A percentile compares a stretch with the other conserved stretches of the same genome.
Conservation (phyloP, 2,797 vertebrate species). For the Typhlichthys subterraneus region DNA sequence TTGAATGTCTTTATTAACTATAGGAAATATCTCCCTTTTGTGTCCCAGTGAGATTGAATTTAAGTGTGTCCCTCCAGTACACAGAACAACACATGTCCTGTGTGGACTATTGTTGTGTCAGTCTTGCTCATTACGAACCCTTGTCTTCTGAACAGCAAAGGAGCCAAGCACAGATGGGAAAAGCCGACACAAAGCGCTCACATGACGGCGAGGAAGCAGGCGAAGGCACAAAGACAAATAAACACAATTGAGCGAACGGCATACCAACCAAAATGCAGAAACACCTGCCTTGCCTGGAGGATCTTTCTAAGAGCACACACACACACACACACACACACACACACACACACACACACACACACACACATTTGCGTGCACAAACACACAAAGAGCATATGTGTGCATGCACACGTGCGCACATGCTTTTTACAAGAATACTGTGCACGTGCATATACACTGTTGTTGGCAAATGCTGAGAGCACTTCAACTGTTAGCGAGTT, state of each 20-base stretch:
- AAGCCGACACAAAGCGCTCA: slow-evolving; percentile 63
- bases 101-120: slow-evolving; percentile 31
- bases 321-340: slow-evolving; percentile 57
- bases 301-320: slow-evolving; percentile 78
- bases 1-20: not conserved
- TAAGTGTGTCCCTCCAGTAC: slow-evolving; percentile 10
- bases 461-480: slow-evolving; percentile 66
- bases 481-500: slow-evolving; percentile 66
- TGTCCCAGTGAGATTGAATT: not conserved
- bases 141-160: slow-evolving; percentile 67
- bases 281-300: slow-evolving; percentile 68
- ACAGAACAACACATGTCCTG: slow-evolving; percentile 19
- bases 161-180: slow-evolving; percentile 66
- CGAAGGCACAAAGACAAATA: slow-evolving; percentile 69
- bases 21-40: not conserved
- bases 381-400: no score
- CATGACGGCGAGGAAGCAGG: slow-evolving; percentile 65
- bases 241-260: slow-evolving; percentile 70
- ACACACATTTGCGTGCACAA: slow-evolving; percentile 27
- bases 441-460: slow-evolving; percentile 47
- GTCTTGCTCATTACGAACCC: slow-evolving; percentile 45
- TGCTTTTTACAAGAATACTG: no score
- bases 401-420: slow-evolving; percentile 11
- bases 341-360: slow-evolving; percentile 26
- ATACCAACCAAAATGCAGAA: slow-evolving; percentile 55